These are phyloP conservation scores for Camponotus fellah DNA, from an alignment of 2,888 invertebrate species.

Conservation along the genomic window DNA sequence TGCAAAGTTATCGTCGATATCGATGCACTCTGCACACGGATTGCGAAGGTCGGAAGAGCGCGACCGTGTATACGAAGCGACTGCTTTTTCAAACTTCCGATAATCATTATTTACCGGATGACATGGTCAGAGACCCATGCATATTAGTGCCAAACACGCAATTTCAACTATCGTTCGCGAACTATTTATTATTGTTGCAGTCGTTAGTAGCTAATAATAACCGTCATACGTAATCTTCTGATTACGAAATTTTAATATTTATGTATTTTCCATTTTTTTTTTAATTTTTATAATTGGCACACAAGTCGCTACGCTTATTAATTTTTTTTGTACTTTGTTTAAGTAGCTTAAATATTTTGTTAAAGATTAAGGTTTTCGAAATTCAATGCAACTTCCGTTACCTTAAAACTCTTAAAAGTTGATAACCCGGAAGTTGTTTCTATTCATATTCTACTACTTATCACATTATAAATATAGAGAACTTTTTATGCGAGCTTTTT, in stretches of 20 bases:
- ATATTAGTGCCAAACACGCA: not conserved
- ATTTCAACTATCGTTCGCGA: not conserved
- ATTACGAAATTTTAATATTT: not conserved
- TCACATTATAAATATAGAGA: not conserved
- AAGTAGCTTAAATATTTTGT: not conserved
- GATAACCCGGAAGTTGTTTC: not conserved
- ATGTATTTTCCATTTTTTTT: not conserved
- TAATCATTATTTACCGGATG: constrained; percentile 44
- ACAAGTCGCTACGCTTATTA: not conserved
- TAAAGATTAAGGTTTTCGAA: constrained; percentile 2
- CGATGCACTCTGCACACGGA: constrained; percentile 19
- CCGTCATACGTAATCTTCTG: not conserved
- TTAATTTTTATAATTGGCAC: not conserved
- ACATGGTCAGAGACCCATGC: constrained; percentile 24
- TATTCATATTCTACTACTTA: not conserved
- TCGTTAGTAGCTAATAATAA: not conserved
- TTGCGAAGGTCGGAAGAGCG: constrained; percentile 45
- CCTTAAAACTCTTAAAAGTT: not conserved
- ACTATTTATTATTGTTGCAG: not conserved
- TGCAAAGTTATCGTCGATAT: constrained; percentile 48
- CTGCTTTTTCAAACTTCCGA: constrained; percentile 43
- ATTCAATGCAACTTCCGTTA: not conserved
- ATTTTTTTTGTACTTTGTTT: not conserved
- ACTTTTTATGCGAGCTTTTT: not conserved
- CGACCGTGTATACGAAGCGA: constrained; percentile 4